Evolutionary conservation across 2,113 vertebrate species (phyloP).

Genomic region (Spilogale gracilis): DNA sequence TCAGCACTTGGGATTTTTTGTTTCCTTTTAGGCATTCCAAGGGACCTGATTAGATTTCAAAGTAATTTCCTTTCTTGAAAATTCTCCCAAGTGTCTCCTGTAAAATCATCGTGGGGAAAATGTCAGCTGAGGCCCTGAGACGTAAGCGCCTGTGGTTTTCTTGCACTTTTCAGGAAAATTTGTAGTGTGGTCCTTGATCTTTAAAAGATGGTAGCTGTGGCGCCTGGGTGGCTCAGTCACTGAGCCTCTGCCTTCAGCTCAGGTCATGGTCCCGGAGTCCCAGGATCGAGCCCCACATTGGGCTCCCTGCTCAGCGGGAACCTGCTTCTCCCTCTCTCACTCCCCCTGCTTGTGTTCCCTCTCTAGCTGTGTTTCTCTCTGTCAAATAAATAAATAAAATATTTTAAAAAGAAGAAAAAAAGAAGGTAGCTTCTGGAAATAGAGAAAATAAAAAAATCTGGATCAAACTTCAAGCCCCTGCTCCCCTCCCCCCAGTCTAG

Average conservation of each 20-base stretch:
- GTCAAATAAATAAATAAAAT: too few species aligned
- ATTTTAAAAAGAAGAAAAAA: neutral
- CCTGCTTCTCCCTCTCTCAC: too few species aligned
- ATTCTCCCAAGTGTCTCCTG: constrained; percentile 60
- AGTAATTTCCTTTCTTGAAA: constrained; percentile 16
- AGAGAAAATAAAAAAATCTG: constrained; percentile 27
- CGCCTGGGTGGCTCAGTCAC: too few species aligned
- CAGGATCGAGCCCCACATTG: too few species aligned
- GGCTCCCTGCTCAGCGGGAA: too few species aligned
- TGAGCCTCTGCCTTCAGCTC: too few species aligned
- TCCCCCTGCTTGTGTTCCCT: too few species aligned
- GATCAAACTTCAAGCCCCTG: neutral
- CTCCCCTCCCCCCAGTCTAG: neutral
- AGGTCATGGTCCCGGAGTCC: too few species aligned
- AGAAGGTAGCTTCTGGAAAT: constrained; percentile 64
- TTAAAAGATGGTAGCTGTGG: constrained; percentile 32
- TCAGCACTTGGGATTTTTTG: neutral
- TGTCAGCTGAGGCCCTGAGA: neutral
- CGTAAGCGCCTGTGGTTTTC: constrained; percentile 47
- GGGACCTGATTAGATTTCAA: neutral
- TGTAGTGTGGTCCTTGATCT: neutral
- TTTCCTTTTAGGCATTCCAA: constrained; percentile 15
- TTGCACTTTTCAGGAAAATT: constrained; percentile 52
- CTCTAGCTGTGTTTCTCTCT: too few species aligned
- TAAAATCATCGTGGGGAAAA: neutral